Evolutionary conservation across 2,797 vertebrate genomes (phyloP).

Genomic region (Pseudomugil gertrudae): DNA sequence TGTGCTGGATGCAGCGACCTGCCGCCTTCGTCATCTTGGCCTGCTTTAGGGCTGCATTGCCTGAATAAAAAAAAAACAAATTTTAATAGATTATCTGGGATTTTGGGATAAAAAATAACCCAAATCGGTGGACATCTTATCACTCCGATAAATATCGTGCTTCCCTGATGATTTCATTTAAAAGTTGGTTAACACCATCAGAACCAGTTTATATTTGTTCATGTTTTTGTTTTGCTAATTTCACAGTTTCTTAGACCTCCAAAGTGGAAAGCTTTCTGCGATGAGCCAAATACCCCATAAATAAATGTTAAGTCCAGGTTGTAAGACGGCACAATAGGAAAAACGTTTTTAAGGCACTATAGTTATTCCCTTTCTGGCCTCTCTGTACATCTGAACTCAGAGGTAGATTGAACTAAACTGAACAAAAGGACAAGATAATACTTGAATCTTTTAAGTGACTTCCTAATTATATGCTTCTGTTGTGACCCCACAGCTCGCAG

Average conservation of each 20-base stretch:
- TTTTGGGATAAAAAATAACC: too few species aligned
- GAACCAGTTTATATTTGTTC: neutral
- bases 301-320: neutral
- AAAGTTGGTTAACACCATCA: neutral
- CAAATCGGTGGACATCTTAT: too few species aligned
- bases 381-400: neutral
- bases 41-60: too few species aligned
- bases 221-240: neutral
- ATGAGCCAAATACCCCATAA: neutral
- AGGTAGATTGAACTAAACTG: conserved; percentile 12
- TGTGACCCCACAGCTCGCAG: conserved; percentile 85
- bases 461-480: conserved; percentile 10
- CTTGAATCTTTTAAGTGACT: neutral
- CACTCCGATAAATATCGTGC: too few species aligned
- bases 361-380: neutral
- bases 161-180: too few species aligned
- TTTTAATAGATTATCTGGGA: too few species aligned
- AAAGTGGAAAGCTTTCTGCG: neutral
- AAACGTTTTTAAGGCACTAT: neutral
- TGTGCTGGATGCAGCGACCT: too few species aligned
- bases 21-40: too few species aligned
- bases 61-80: too few species aligned
- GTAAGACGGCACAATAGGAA: neutral
- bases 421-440: conserved; percentile 3
- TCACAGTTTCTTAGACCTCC: neutral